These are phyloP conservation scores for Andrena trimmerana DNA, from an alignment of 2,888 invertebrate genomes.

Conservation along the genomic window DNA sequence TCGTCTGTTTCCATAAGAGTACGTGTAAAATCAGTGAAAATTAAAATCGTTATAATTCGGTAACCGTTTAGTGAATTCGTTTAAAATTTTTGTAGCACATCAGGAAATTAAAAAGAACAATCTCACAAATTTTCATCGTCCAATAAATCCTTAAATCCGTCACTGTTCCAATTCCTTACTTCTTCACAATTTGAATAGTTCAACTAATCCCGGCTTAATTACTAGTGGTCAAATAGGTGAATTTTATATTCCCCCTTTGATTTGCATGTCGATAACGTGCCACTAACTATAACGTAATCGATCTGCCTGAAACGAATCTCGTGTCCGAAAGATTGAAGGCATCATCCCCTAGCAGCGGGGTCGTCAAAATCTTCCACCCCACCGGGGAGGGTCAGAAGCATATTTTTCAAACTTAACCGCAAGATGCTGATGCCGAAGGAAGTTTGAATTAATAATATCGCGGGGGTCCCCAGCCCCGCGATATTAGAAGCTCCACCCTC, in stretches of 20 bases:
- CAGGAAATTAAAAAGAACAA: too few relatives aligned
- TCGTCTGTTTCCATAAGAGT: too few relatives aligned
- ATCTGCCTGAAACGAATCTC: background rate
- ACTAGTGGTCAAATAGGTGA: too few relatives aligned
- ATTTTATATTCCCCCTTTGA: background rate
- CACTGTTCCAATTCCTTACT: too few relatives aligned
- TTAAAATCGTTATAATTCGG: too few relatives aligned
- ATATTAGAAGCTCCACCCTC: conserved; percentile 11
- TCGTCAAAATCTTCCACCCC: conserved; percentile 4
- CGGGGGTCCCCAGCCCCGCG: background rate
- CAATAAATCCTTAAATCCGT: background rate
- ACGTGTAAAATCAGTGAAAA: too few relatives aligned
- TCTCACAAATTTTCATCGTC: too few relatives aligned
- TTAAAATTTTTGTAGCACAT: too few relatives aligned
- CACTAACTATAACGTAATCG: background rate
- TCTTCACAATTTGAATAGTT: too few relatives aligned
- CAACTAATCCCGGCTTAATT: too few relatives aligned
- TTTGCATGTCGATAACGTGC: background rate
- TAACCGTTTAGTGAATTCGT: too few relatives aligned
- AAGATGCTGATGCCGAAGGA: conserved; percentile 24
- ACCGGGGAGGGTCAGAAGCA: conserved; percentile 9
- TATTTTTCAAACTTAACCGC: conserved; percentile 24
- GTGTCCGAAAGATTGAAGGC: background rate
- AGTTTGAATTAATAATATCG: conserved; percentile 26
- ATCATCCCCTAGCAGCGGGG: background rate